These are phyloP conservation scores for Mobula birostris DNA, from an alignment of 2,113 vertebrate genomes.

Conservation along the genomic window DNA sequence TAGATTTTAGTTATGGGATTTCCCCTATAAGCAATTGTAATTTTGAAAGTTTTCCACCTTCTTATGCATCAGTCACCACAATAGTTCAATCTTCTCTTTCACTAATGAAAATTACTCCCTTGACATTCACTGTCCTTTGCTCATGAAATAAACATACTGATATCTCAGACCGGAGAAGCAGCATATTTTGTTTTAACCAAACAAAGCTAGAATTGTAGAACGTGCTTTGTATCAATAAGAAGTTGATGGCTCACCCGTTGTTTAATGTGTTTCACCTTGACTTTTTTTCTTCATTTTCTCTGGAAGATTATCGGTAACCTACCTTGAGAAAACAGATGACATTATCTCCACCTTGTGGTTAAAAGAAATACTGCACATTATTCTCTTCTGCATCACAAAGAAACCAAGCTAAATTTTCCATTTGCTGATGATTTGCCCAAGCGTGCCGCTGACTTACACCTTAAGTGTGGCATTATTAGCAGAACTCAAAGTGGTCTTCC, in stretches of 20 bases:
- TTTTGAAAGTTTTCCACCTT: background rate
- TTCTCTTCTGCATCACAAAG: background rate
- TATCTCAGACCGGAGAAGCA: background rate
- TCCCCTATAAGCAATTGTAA: background rate
- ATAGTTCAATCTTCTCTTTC: background rate
- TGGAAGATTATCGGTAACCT: background rate
- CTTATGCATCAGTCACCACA: background rate
- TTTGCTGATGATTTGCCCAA: no score
- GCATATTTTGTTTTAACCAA: background rate
- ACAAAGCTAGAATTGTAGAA: background rate
- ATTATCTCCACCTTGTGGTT: conserved; percentile 7
- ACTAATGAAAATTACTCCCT: background rate
- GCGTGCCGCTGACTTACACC: no score
- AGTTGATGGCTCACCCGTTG: background rate
- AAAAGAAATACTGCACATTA: background rate
- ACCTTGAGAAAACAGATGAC: background rate
- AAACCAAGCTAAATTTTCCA: no score
- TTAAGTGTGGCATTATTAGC: no score
- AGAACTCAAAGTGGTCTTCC: no score
- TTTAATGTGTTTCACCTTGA: background rate
- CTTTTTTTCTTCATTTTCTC: background rate
- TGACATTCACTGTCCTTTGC: background rate
- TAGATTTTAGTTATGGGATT: background rate
- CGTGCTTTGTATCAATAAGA: background rate
- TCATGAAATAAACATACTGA: conserved; percentile 7